A percentile compares a stretch with the other conserved stretches of the same genome.
phyloP scores from a whole-genome alignment of 2,113 vertebrate genomes.

The Eleginops maclovinus region DNA sequence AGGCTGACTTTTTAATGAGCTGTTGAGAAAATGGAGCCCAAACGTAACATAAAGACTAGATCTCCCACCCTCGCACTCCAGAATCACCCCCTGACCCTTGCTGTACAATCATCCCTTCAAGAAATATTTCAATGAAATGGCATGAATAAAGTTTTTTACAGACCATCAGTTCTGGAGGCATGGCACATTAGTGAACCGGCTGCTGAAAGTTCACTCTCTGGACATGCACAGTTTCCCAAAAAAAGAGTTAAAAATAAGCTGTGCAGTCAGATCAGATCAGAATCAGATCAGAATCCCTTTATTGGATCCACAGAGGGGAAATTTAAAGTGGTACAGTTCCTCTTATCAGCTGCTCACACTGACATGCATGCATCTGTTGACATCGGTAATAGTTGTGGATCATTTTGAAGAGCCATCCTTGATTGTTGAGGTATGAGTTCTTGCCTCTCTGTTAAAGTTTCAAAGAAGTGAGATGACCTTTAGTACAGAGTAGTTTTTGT shows the following conservation, averaged over 20 bases:
- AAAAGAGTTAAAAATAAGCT: too few relatives aligned
- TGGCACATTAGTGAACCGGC: too few relatives aligned
- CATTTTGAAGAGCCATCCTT: too few relatives aligned
- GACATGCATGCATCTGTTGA: too few relatives aligned
- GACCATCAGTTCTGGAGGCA: background rate
- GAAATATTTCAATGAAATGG: background rate
- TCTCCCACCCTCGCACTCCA: background rate
- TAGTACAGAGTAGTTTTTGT: background rate
- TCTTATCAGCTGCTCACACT: too few relatives aligned
- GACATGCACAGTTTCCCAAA: too few relatives aligned
- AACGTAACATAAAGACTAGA: conserved; percentile 15
- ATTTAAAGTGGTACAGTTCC: too few relatives aligned
- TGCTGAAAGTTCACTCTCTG: too few relatives aligned
- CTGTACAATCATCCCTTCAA: background rate
- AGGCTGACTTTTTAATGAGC: conserved; percentile 12
- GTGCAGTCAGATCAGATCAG: too few relatives aligned
- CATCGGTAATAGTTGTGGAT: too few relatives aligned
- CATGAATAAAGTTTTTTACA: background rate
- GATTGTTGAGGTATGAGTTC: background rate
- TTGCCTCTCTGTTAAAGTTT: background rate
- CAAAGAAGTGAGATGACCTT: background rate
- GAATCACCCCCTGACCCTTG: background rate
- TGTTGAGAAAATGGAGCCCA: background rate
- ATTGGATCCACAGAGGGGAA: too few relatives aligned
- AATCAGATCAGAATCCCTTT: too few relatives aligned